Evolutionary conservation across 1,140 invertebrate species (phyloP), one percentile per base, ranked within the genome.

Genomic region (Wiebesia pumilae): DNA sequence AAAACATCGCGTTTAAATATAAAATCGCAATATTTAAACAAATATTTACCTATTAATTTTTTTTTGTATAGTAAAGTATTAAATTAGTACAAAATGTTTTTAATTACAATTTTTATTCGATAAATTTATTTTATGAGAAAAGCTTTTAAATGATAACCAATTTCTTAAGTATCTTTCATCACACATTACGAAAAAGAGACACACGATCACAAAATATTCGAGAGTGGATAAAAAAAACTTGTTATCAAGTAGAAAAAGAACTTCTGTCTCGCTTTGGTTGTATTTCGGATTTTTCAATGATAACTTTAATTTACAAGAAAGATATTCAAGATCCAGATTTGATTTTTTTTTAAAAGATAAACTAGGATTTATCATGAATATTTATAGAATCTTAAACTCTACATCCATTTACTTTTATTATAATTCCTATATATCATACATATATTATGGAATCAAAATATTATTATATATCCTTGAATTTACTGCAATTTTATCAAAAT

Each of bases 231-330:
- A 62, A n/a, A 80, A 10, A 9, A 79, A 27, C 10, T 14, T 14
- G 3, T 7, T 24, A 40, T 24, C 16, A 35, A n/a, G 35, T 27
- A 81, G n/a, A n/a, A 62, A 21, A 35, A 81, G 47, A 65, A 38
- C n/a, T 51, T 3, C 16, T 35, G 30, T 73, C 3, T 67, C 12
- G 19, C 33, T 77, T 77, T 77, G 51, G 47, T 73, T 51, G 47
- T 38, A 69, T 51, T 73, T 71, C 51, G 27, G 27, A 30, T 9
- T 35, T 6, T 54, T 3, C 3, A 24, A 62, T 10, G 51, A 58
- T 7, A 71, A 40, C 19, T 83, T 73, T 51, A 75, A 83, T 77
- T 83, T 83, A 33, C 51, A 16, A 14, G 35, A 75, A 54, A 75
- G 27, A 35, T 71, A 43, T n/a, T 35, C 21, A 0, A 51, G 14